Evolutionary conservation across 2,888 invertebrate species (phyloP).

Genomic region (Aphodius sticticus): DNA sequence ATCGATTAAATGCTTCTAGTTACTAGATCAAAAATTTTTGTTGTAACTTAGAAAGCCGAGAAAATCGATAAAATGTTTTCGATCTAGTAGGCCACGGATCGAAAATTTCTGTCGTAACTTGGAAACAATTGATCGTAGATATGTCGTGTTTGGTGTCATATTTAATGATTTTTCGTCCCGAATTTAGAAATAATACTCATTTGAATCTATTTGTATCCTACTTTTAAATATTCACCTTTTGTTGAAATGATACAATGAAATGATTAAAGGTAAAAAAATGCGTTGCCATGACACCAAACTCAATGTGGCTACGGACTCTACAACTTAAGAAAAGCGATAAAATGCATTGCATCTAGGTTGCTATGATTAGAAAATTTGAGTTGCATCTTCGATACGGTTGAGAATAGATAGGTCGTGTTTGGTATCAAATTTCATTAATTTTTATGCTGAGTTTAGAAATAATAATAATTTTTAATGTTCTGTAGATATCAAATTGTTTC

Average conservation of each 20-base stretch:
- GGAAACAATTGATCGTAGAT: neutral
- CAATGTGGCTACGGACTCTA: too few species aligned
- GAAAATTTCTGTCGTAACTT: neutral
- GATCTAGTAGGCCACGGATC: neutral
- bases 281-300: neutral
- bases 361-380: neutral
- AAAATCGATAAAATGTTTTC: neutral
- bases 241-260: neutral
- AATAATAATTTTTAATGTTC: neutral
- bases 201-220: neutral
- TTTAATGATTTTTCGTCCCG: neutral
- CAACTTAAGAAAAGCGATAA: too few species aligned
- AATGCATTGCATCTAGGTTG: too few species aligned
- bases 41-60: neutral
- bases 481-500: neutral
- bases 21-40: neutral
- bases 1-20: neutral
- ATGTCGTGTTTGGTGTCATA: neutral
- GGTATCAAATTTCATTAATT: neutral
- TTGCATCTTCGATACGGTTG: neutral
- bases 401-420: neutral
- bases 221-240: neutral
- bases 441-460: neutral
- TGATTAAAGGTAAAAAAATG: neutral
- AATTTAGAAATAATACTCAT: conserved; percentile 14